A percentile compares a stretch with the other conserved stretches of the same genome.
These are phyloP conservation scores for Notarius quadriscutis DNA, from an alignment of 2,113 vertebrate genomes.

Conservation along the genomic window DNA sequence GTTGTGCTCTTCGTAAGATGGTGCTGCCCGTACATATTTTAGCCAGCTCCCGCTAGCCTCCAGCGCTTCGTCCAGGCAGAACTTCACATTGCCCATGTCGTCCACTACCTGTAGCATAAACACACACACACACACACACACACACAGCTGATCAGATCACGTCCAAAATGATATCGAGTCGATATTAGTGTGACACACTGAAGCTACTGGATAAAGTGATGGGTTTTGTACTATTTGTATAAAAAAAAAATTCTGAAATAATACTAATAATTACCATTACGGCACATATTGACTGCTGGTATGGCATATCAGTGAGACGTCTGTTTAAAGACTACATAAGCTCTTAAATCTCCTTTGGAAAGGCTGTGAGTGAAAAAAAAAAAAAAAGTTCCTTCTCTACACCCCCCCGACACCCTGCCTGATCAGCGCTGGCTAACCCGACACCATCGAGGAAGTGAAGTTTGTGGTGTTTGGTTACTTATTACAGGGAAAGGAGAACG, in stretches of 20 bases:
- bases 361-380: background rate
- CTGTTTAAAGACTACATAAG: background rate
- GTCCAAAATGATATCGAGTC: background rate
- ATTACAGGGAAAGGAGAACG: conserved; percentile 29
- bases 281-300: background rate
- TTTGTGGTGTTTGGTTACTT: conserved; percentile 44
- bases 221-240: too few relatives aligned
- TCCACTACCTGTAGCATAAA: conserved; percentile 80
- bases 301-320: background rate
- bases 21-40: conserved; percentile 87
- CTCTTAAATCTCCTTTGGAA: background rate
- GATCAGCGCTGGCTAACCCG: conserved; percentile 44
- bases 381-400: background rate
- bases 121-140: conserved; percentile 27
- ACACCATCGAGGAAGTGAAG: conserved; percentile 43
- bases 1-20: conserved; percentile 89
- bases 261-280: background rate
- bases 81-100: conserved; percentile 84
- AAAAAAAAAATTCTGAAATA: background rate
- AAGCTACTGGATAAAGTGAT: background rate
- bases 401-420: conserved; percentile 18
- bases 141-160: background rate
- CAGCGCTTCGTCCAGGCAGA: conserved; percentile 76
- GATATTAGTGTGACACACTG: background rate
- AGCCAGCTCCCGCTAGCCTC: conserved; percentile 85